A percentile compares a stretch with the other conserved stretches of the same genome.
Evolutionary conservation across 2,797 vertebrate genomes (phyloP).

Genomic region (Argyrosomus regius): DNA sequence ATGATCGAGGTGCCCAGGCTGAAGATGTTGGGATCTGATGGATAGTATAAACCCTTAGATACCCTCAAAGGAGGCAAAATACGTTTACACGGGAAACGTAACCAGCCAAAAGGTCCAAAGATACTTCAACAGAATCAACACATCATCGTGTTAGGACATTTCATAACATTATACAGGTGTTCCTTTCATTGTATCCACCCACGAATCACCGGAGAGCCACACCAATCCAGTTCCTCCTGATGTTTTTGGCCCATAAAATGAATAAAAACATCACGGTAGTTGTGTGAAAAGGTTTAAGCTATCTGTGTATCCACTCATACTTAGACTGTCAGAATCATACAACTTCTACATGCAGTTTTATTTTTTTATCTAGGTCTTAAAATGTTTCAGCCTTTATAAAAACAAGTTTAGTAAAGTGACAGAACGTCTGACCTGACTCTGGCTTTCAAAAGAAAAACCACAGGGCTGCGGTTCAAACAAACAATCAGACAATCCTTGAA

Average conservation of each 20-base stretch:
- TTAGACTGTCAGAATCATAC: not conserved
- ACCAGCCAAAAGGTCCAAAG: not conserved
- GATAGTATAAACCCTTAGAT: not conserved
- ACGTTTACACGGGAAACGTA: not conserved
- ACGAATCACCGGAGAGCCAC: not conserved
- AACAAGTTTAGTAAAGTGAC: slow-evolving; percentile 18
- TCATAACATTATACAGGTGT: not conserved
- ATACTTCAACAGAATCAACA: not conserved
- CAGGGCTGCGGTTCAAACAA: slow-evolving; percentile 43
- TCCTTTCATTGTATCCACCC: not conserved
- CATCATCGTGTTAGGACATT: not conserved
- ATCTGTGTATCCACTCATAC: not conserved
- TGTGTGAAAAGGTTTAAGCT: not conserved
- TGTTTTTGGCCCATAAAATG: slow-evolving; percentile 3
- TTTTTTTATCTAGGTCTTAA: no score
- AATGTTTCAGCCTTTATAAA: no score
- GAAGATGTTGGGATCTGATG: not conserved
- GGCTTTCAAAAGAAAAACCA: slow-evolving; percentile 33
- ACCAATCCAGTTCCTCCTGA: not conserved
- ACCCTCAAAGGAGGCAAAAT: not conserved
- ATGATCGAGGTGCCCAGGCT: not conserved
- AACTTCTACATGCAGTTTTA: not conserved
- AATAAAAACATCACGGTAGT: not conserved
- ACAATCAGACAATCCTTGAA: slow-evolving; percentile 31
- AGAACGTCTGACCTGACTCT: slow-evolving; percentile 48